Base-by-base conservation (phyloP, 2,113 vertebrate genomes). In the Percina caprodes region DNA sequence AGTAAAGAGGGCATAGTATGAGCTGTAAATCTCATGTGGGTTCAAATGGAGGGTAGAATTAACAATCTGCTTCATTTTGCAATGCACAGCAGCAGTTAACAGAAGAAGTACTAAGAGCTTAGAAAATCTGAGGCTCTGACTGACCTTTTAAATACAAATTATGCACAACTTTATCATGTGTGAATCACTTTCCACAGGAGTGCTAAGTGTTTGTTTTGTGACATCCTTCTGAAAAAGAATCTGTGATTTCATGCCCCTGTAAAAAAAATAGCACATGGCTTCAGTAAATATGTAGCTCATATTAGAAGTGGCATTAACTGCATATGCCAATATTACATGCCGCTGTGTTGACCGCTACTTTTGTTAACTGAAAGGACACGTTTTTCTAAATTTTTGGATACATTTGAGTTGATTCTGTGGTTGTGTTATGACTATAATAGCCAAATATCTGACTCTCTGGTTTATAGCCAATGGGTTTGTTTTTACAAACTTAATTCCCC, bases 1-100 rank as follows among this genome's bases (percentile, higher is more conserved):
- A 60, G 49, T 1, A 48, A 19, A 69, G 54, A 84, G 80, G 77
- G 30, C 77, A 86, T 56, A 78, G 48, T 10, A 62, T 69, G 74
- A 68, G 74, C 77, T 77, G 55, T 72, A 73, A 77, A 84, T 77
- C 73, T 86, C 39, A 24, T 12, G 42, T 62, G 61, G 63, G 35
- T 68, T 83, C 73, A 74, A 69, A 55, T 1, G 6, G 51, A 58
- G 79, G 55, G 51, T 33, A 60, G 74, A 78, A 68, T 74, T 80
- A 86, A 68, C 61, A 86, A 61, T 67, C 61, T 65, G 80, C 49
- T 59, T 51, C 74, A 42, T 18, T 71, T 69, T 46, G 11, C 24
- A 23, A 54, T 26, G n/a, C 48, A 16, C 0, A 30, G 46, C 0
- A 18, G 46, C 60, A 58, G 33, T 45, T 39, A 73, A 62, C 19